Percentiles rank a stretch among this genome's conserved stretches.
These are phyloP conservation scores for Synergus umbraculus DNA, from an alignment of 2,888 invertebrate species.

Conservation along the genomic window DNA sequence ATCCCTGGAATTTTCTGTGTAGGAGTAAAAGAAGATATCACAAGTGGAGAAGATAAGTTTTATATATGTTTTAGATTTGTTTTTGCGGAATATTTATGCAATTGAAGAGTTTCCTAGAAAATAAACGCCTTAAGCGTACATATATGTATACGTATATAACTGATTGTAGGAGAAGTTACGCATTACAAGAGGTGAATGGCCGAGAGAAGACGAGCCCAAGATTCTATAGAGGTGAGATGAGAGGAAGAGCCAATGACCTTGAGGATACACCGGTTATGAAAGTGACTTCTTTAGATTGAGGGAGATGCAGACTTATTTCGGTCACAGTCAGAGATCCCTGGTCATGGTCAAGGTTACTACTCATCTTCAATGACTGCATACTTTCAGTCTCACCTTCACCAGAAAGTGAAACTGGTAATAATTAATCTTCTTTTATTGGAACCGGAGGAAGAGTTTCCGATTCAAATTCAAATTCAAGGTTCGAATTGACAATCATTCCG, in stretches of 20 bases:
- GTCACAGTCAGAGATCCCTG: conserved; percentile 56
- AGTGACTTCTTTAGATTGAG: conserved; percentile 56
- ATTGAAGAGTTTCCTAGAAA: background rate
- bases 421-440: conserved; percentile 2
- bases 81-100: background rate
- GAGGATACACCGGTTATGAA: conserved; percentile 57
- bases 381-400: conserved; percentile 52
- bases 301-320: conserved; percentile 60
- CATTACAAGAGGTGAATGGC: conserved; percentile 48
- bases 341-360: conserved; percentile 67
- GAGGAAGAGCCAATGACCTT: conserved; percentile 61
- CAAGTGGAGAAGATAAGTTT: background rate
- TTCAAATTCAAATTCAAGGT: too few relatives aligned
- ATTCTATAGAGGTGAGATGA: conserved; percentile 43
- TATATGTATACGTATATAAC: background rate
- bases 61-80: background rate
- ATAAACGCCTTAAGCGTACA: background rate
- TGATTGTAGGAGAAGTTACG: background rate
- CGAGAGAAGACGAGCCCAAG: conserved; percentile 52
- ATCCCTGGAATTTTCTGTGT: background rate
- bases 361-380: conserved; percentile 62
- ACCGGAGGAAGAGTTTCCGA: background rate
- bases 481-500: too few relatives aligned
- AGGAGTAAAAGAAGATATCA: background rate
- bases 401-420: conserved; percentile 24